These are phyloP conservation scores for Cotesia chilonis DNA, from an alignment of 1,140 invertebrate genomes.

Conservation along the genomic window DNA sequence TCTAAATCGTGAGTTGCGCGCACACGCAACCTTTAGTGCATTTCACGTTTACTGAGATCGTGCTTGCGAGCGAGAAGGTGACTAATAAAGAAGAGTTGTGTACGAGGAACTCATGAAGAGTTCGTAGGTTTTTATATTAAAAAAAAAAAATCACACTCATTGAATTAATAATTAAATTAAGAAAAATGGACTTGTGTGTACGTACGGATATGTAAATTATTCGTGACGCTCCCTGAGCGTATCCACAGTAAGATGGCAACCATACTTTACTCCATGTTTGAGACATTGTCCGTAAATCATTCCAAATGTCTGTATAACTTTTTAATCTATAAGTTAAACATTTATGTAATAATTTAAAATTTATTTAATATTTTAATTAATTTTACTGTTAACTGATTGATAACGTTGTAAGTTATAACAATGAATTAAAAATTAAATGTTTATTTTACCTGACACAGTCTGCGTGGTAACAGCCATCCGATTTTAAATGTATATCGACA, in stretches of 20 bases:
- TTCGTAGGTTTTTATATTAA: neutral
- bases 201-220: constrained; percentile 76
- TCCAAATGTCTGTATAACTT: constrained; percentile 76
- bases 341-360: neutral
- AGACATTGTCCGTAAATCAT: constrained; percentile 73
- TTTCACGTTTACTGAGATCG: constrained; percentile 21
- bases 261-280: constrained; percentile 75
- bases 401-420: too few relatives aligned
- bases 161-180: constrained; percentile 8
- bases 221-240: constrained; percentile 78
- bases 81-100: constrained; percentile 30
- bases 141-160: constrained; percentile 1
- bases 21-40: constrained; percentile 22
- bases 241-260: constrained; percentile 76
- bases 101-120: constrained; percentile 35
- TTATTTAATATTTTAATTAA: neutral
- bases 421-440: neutral
- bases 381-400: constrained; percentile 20
- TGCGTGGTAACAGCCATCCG: constrained; percentile 70
- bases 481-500: constrained; percentile 68
- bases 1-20: constrained; percentile 44
- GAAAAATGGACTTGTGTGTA: constrained; percentile 26
- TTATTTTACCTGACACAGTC: constrained; percentile 72
- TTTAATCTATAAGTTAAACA: constrained; percentile 67
- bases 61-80: constrained; percentile 29